Evolutionary conservation across 2,888 invertebrate species (phyloP).

Genomic region (Phyto melanocephala): DNA sequence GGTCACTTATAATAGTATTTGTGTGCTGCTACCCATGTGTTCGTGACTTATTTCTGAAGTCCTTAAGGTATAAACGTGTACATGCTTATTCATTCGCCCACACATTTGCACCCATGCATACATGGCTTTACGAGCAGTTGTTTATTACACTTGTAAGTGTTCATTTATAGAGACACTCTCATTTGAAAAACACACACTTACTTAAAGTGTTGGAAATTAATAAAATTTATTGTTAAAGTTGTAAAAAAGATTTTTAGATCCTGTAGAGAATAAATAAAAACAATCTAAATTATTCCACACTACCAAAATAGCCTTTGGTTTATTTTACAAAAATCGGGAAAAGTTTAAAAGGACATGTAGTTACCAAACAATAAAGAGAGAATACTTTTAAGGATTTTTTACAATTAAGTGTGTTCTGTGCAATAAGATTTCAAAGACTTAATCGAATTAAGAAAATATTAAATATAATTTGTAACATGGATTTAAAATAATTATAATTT

Average conservation of each 20-base stretch:
- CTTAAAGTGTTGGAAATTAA: conserved; percentile 23
- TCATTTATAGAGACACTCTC: conserved; percentile 26
- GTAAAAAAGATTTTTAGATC: not conserved
- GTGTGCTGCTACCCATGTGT: conserved; percentile 11
- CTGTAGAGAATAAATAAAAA: not conserved
- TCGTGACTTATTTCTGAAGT: conserved; percentile 12
- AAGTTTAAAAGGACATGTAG: no score
- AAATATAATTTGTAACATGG: no score
- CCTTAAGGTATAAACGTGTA: conserved; percentile 1
- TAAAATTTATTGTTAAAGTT: conserved; percentile 28
- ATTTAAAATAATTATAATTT: no score
- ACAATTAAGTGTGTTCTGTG: no score
- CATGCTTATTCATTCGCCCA: no score
- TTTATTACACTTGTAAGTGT: conserved; percentile 43
- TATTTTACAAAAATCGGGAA: no score
- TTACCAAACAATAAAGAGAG: no score
- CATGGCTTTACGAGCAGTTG: not conserved
- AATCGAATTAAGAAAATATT: no score
- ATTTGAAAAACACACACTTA: not conserved
- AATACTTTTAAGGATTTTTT: no score
- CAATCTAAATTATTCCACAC: not conserved
- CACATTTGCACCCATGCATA: not conserved
- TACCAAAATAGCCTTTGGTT: no score
- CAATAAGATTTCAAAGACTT: no score
- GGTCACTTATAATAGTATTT: conserved; percentile 7